phyloP scores from a whole-genome alignment of 2,888 invertebrate species.

The Platyscelio sp. region DNA sequence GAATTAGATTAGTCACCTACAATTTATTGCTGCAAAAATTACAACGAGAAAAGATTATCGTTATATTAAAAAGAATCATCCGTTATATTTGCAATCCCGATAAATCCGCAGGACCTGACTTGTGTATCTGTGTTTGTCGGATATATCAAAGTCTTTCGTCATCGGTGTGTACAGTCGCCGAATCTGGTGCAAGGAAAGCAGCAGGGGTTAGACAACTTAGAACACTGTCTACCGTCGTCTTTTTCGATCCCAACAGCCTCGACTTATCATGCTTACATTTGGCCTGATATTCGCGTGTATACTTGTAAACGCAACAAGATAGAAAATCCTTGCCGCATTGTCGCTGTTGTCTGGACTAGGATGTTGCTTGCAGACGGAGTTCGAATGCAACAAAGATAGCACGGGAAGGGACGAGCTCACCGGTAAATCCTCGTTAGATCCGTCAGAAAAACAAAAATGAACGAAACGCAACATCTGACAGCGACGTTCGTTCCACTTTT shows the following conservation, averaged over 20 bases:
- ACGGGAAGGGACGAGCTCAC: slow-evolving; percentile 6
- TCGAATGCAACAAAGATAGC: slow-evolving; percentile 43
- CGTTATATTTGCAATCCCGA: slow-evolving; percentile 82
- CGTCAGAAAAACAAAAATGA: slow-evolving; percentile 68
- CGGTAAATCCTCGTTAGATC: slow-evolving; percentile 70
- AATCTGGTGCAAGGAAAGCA: slow-evolving; percentile 67
- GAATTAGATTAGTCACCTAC: too few relatives aligned
- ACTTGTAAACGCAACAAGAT: slow-evolving; percentile 32
- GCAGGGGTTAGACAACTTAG: slow-evolving; percentile 57
- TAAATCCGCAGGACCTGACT: slow-evolving; percentile 80
- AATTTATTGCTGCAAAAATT: too few relatives aligned
- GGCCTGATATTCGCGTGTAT: slow-evolving; percentile 49
- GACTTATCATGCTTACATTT: slow-evolving; percentile 68
- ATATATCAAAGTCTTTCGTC: slow-evolving; percentile 80
- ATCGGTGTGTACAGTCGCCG: slow-evolving; percentile 63
- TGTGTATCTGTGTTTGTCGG: slow-evolving; percentile 81
- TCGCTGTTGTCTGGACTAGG: slow-evolving; percentile 34
- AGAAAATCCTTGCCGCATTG: slow-evolving; percentile 54
- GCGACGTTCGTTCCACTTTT: too few relatives aligned
- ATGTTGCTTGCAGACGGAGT: slow-evolving; percentile 45
- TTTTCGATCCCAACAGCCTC: slow-evolving; percentile 62
- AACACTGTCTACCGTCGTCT: slow-evolving; percentile 66
- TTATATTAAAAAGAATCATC: slow-evolving; percentile 76
- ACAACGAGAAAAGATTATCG: too few relatives aligned
- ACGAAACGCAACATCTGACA: slow-evolving; percentile 36